Evolutionary conservation across 2,113 vertebrate species (phyloP).

Genomic region (Anhinga rufa): DNA sequence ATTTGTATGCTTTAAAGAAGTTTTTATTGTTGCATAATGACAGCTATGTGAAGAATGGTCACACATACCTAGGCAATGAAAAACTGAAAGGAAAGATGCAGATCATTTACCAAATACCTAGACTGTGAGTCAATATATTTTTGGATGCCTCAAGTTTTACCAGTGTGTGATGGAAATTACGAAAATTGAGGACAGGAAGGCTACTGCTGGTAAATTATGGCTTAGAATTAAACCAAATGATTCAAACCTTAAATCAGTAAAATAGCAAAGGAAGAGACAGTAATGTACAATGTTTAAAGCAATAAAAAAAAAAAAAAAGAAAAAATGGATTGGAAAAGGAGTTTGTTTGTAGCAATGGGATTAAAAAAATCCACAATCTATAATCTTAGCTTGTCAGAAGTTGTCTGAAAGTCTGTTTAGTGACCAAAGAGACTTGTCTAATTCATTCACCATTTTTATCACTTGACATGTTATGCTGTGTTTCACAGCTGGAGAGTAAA

Average conservation of each 20-base stretch:
- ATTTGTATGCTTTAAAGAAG: conserved; percentile 2
- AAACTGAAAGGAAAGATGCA: conserved; percentile 65
- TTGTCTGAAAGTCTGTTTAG: conserved; percentile 16
- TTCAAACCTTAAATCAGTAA: conserved; percentile 38
- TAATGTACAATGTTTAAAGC: not conserved
- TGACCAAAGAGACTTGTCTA: conserved; percentile 18
- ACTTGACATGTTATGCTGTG: not conserved
- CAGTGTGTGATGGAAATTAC: conserved; percentile 60
- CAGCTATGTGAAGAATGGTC: conserved; percentile 60
- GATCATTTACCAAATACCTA: conserved; percentile 70
- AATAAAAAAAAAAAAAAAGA: not conserved
- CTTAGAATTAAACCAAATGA: conserved; percentile 59
- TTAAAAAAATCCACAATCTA: not conserved
- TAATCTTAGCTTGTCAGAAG: not conserved
- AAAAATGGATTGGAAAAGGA: not conserved
- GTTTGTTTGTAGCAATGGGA: not conserved
- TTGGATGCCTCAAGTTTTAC: conserved; percentile 42
- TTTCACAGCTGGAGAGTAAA: conserved; percentile 62
- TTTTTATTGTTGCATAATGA: conserved; percentile 53
- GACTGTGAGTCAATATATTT: conserved; percentile 71
- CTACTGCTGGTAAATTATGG: conserved; percentile 63
- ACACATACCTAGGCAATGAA: conserved; percentile 61
- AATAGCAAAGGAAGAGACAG: not conserved
- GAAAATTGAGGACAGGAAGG: conserved; percentile 44
- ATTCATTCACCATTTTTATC: conserved; percentile 49